These are phyloP conservation scores for Clusia tigrina DNA, from an alignment of 2,888 invertebrate species.

Conservation along the genomic window DNA sequence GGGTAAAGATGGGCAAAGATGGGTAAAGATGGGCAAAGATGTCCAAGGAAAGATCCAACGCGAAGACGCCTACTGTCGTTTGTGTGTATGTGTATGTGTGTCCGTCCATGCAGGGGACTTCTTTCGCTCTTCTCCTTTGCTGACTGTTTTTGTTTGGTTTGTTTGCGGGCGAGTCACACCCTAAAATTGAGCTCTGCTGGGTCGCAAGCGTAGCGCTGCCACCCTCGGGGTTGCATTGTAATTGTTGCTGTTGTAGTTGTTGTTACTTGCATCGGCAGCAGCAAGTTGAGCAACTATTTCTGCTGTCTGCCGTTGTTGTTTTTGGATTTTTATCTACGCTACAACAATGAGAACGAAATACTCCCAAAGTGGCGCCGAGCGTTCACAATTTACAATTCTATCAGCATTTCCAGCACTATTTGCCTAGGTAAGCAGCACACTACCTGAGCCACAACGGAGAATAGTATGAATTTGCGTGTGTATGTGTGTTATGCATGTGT, in stretches of 20 bases:
- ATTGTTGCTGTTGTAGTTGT: slow-evolving; percentile 20
- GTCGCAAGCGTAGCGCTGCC: slow-evolving; percentile 8
- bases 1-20: too few species aligned
- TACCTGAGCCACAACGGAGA: neutral
- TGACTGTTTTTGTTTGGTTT: neutral
- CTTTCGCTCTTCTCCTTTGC: neutral
- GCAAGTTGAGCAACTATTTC: neutral
- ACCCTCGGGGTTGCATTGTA: slow-evolving; percentile 32
- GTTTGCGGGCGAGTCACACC: slow-evolving; percentile 25
- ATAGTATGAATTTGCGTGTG: neutral
- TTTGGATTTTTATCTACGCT: neutral
- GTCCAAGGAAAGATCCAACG: too few species aligned
- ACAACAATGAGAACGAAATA: neutral
- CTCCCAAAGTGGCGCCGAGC: slow-evolving; percentile 5
- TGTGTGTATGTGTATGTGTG: slow-evolving; percentile 10
- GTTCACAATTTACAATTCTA: slow-evolving; percentile 8
- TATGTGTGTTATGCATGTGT: neutral
- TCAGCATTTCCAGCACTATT: neutral
- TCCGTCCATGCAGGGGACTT: neutral
- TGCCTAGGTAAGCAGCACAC: neutral
- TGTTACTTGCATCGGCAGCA: neutral
- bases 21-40: neutral
- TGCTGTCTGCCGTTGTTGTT: neutral
- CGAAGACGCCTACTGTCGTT: slow-evolving; percentile 17
- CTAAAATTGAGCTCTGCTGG: slow-evolving; percentile 20